Conservation (phyloP, 2,797 vertebrate genomes). For the Hydrophis major region DNA sequence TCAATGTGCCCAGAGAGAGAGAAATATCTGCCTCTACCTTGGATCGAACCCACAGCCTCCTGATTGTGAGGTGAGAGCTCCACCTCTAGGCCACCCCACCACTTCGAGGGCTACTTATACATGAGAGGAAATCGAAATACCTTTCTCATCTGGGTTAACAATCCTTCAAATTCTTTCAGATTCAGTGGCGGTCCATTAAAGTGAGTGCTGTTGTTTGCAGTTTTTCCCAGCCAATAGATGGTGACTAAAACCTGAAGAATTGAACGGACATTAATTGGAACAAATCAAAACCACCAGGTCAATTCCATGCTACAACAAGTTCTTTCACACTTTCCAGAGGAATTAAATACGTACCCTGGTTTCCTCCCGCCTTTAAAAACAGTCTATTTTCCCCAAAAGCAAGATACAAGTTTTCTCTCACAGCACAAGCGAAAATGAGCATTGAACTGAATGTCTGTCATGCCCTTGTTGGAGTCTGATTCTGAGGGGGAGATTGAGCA, state of each 20-base stretch:
- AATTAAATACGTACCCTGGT: neutral
- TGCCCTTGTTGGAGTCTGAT: too few species aligned
- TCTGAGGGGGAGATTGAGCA: too few species aligned
- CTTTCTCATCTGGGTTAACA: conserved; percentile 96
- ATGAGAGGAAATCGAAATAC: conserved; percentile 68
- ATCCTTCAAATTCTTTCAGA: conserved; percentile 91
- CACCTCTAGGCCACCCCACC: too few species aligned
- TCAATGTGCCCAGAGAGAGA: too few species aligned
- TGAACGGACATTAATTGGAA: conserved; percentile 50
- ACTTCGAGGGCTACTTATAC: neutral
- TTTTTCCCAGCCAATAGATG: conserved; percentile 95
- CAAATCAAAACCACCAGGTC: conserved; percentile 7
- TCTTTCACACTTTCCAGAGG: conserved; percentile 7
- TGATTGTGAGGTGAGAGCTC: too few species aligned
- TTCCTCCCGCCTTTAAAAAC: neutral
- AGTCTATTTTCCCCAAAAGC: conserved; percentile 10
- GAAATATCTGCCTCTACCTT: too few species aligned
- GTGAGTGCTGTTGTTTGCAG: conserved; percentile 85
- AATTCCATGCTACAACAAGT: conserved; percentile 15
- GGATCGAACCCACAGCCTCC: too few species aligned
- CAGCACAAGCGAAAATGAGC: neutral
- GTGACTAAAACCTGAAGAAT: conserved; percentile 88
- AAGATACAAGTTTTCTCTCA: neutral
- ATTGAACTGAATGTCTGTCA: conserved; percentile 9
- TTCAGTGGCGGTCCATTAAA: conserved; percentile 92